A percentile compares a stretch with the other conserved stretches of the same genome.
These are phyloP conservation scores for Strix aluco DNA, from an alignment of 2,113 vertebrate species.

Conservation along the genomic window DNA sequence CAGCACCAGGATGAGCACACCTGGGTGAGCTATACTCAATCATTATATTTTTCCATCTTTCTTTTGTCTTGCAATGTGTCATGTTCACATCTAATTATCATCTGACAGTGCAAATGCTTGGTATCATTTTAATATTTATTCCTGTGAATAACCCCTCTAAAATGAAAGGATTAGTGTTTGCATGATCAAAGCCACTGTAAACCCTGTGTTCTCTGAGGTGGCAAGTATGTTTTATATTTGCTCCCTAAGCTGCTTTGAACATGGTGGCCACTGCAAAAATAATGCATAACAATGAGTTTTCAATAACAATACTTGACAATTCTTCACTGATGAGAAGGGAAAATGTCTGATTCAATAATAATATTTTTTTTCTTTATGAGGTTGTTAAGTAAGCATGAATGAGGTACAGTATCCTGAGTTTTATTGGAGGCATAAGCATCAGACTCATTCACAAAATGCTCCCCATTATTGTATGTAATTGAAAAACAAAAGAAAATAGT, in stretches of 20 bases:
- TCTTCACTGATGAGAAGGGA: not conserved
- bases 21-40: not conserved
- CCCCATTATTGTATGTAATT: slow-evolving; percentile 2
- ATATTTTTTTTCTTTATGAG: slow-evolving; percentile 24
- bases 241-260: slow-evolving; percentile 12
- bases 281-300: not conserved
- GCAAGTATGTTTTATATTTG: slow-evolving; percentile 30
- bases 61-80: not conserved
- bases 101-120: not conserved
- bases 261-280: not conserved
- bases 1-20: not conserved
- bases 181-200: slow-evolving; percentile 29
- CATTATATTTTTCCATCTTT: not conserved
- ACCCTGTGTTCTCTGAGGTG: slow-evolving; percentile 31
- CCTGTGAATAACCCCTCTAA: not conserved
- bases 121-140: slow-evolving; percentile 1
- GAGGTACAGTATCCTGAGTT: not conserved
- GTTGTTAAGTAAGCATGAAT: not conserved
- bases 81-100: not conserved
- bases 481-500: slow-evolving; percentile 51
- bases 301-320: not conserved
- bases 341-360: not conserved
- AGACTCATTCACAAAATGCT: slow-evolving; percentile 33
- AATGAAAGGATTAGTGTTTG: slow-evolving; percentile 30
- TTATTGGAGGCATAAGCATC: slow-evolving; percentile 8